Conservation (phyloP, 2,888 invertebrate species). For the Cactoblastis cactorum region DNA sequence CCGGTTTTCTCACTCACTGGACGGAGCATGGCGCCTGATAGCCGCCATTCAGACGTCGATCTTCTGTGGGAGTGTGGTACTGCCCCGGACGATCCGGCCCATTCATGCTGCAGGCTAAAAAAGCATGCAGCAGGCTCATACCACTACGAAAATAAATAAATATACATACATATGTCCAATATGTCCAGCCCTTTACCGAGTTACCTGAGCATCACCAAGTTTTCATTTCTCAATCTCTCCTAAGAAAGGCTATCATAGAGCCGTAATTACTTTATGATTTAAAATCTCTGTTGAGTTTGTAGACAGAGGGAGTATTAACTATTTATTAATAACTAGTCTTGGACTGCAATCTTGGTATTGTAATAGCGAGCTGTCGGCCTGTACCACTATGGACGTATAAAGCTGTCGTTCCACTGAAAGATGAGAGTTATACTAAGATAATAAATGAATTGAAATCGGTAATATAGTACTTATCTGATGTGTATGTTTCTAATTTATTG, state of each 20-base stretch:
- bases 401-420: neutral
- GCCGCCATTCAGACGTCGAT: too few relatives aligned
- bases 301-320: slow-evolving; percentile 56
- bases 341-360: slow-evolving; percentile 56
- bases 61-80: too few relatives aligned
- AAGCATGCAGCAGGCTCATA: too few relatives aligned
- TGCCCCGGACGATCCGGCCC: too few relatives aligned
- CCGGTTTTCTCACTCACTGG: too few relatives aligned
- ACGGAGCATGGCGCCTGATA: too few relatives aligned
- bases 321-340: slow-evolving; percentile 65
- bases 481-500: too few relatives aligned
- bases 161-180: neutral
- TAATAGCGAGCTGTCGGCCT: slow-evolving; percentile 57
- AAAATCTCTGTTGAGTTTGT: slow-evolving; percentile 48
- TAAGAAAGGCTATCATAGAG: slow-evolving; percentile 54
- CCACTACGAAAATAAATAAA: too few relatives aligned
- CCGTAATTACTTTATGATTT: slow-evolving; percentile 67
- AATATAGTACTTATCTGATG: too few relatives aligned
- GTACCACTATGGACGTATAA: slow-evolving; percentile 28
- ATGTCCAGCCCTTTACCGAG: neutral
- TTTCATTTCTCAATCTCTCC: slow-evolving; percentile 59
- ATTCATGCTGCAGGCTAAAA: too few relatives aligned
- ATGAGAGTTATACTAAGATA: slow-evolving; percentile 34
- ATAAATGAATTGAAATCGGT: too few relatives aligned
- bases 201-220: slow-evolving; percentile 38